A percentile compares a stretch with the other conserved stretches of the same genome.
These are phyloP conservation scores for Hydrotaea cyrtoneurina DNA, from an alignment of 2,888 invertebrate genomes.

Conservation along the genomic window DNA sequence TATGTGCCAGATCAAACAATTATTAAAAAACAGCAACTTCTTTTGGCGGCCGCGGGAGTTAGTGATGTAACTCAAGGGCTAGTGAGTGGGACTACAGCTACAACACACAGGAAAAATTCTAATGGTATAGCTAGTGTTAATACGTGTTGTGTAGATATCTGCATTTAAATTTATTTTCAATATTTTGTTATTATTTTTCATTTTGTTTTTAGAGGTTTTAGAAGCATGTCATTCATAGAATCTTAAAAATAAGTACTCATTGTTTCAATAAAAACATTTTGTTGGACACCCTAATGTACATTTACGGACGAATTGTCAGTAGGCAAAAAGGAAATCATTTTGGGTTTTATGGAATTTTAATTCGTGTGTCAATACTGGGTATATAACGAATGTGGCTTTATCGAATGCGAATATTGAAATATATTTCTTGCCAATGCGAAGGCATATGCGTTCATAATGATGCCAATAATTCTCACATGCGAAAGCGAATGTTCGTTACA, in stretches of 20 bases:
- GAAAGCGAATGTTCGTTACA: too few species aligned
- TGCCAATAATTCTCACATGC: too few species aligned
- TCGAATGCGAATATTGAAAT: too few species aligned
- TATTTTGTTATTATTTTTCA: conserved; percentile 8
- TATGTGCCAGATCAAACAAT: conserved; percentile 76
- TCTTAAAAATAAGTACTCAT: neutral
- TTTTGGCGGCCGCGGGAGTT: conserved; percentile 72
- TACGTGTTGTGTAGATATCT: conserved; percentile 2
- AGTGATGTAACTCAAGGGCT: conserved; percentile 67
- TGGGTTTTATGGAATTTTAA: too few species aligned
- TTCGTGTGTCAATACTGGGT: too few species aligned
- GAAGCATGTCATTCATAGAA: neutral
- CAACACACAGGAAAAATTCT: conserved; percentile 71
- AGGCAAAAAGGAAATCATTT: too few species aligned
- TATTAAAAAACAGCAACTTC: conserved; percentile 76
- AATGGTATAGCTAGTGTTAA: conserved; percentile 70
- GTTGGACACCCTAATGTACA: too few species aligned
- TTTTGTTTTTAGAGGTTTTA: neutral
- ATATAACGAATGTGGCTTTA: too few species aligned
- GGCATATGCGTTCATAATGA: too few species aligned
- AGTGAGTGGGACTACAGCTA: conserved; percentile 49
- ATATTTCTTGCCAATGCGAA: too few species aligned
- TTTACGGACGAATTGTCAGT: too few species aligned
- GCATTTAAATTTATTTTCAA: conserved; percentile 8
- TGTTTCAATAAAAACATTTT: too few species aligned